phyloP scores from a whole-genome alignment of 2,888 invertebrate genomes.

The Diplolepis rosae region DNA sequence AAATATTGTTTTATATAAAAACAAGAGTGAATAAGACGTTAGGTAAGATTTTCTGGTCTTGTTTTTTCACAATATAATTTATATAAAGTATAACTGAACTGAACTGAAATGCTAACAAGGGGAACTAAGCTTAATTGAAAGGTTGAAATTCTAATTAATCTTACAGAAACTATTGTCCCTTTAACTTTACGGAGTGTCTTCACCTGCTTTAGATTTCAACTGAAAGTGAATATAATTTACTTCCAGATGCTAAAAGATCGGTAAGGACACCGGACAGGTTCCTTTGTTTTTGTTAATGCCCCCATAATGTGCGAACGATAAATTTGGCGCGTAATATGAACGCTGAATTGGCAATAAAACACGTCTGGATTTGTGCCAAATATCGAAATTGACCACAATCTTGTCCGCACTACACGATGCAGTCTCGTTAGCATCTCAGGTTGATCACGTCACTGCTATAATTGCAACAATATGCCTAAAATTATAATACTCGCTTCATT shows the following conservation, averaged over 20 bases:
- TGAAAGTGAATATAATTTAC: background rate
- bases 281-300: conserved; percentile 27
- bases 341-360: conserved; percentile 49
- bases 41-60: background rate
- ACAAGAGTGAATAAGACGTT: background rate
- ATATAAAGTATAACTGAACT: background rate
- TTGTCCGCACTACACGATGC: conserved; percentile 33
- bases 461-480: conserved; percentile 4
- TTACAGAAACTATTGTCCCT: no score
- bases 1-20: background rate
- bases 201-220: background rate
- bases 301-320: conserved; percentile 15
- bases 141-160: no score
- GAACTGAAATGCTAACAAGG: no score
- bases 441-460: conserved; percentile 21
- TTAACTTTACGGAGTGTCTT: no score
- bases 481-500: background rate
- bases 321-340: conserved; percentile 49
- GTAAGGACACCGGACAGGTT: conserved; percentile 10
- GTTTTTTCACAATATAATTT: background rate
- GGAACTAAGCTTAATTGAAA: no score
- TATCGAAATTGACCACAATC: conserved; percentile 49
- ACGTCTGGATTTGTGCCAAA: conserved; percentile 44
- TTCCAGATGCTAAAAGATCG: background rate
- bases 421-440: conserved; percentile 24